Conservation (phyloP, 2,888 invertebrate genomes). For the Onchidella celtica region DNA sequence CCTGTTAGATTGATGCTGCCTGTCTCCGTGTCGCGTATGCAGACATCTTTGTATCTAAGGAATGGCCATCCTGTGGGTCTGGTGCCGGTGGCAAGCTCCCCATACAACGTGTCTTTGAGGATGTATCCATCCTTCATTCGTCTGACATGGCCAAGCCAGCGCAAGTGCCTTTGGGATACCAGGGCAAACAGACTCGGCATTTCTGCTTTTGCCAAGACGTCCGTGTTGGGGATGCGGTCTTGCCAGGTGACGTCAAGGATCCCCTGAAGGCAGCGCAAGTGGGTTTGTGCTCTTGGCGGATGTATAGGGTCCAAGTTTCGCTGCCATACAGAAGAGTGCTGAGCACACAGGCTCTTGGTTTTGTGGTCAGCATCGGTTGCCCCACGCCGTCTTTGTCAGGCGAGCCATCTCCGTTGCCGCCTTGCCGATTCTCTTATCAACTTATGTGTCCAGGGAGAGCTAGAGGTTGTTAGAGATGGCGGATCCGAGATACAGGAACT, state of each 20-base stretch:
- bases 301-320: not conserved
- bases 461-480: too few relatives aligned
- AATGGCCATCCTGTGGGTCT: not conserved
- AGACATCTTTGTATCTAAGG: not conserved
- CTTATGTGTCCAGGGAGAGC: not conserved
- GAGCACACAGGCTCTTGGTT: not conserved
- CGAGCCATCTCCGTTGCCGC: not conserved
- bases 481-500: too few relatives aligned
- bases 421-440: not conserved
- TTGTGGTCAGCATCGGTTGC: not conserved
- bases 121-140: not conserved
- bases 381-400: not conserved
- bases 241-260: not conserved
- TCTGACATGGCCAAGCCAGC: not conserved
- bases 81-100: too few relatives aligned
- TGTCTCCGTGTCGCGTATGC: not conserved
- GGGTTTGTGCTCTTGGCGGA: not conserved
- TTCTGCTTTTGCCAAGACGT: not conserved
- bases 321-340: not conserved
- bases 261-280: too few relatives aligned
- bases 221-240: not conserved
- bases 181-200: not conserved
- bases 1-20: not conserved
- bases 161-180: not conserved
- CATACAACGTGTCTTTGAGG: not conserved